phyloP scores from a whole-genome alignment of 35 echinoderm and acorn worm genomes.

The Ophioderma brevispina region DNA sequence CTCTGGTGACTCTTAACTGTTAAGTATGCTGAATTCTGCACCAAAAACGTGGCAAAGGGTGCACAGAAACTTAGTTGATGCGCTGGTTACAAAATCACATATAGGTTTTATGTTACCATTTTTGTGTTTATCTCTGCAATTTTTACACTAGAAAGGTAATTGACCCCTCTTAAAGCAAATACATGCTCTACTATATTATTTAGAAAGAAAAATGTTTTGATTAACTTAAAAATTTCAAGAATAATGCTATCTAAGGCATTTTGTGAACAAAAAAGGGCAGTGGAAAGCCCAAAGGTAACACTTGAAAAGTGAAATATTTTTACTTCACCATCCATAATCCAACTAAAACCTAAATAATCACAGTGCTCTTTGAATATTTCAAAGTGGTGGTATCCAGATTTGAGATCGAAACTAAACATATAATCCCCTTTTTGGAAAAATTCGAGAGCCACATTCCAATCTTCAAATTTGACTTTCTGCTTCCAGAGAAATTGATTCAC shows the following conservation, averaged over 20 bases:
- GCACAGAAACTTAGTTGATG: no score
- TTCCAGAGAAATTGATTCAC: conserved; percentile 50
- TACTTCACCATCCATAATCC: background rate
- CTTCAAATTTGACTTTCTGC: conserved; percentile 25
- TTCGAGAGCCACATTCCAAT: conserved; percentile 28
- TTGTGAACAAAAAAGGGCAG: conserved; percentile 17
- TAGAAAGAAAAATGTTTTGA: no score
- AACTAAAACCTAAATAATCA: conserved; percentile 35
- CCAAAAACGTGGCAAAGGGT: no score
- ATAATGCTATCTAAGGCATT: background rate
- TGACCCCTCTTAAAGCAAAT: no score
- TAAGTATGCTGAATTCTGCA: no score
- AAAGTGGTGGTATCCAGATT: conserved; percentile 36
- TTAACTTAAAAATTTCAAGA: no score
- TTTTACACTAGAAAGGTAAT: no score
- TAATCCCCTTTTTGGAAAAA: conserved; percentile 25
- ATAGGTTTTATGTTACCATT: no score
- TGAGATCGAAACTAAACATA: conserved; percentile 43
- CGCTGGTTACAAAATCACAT: no score
- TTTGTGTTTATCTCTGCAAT: no score
- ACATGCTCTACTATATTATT: no score
- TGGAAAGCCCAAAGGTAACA: conserved; percentile 52
- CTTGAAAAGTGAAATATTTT: conserved; percentile 27
- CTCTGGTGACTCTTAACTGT: no score
- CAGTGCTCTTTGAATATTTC: conserved; percentile 18